Conservation (phyloP, 1,140 invertebrate species). For the Drosophila busckii region DNA sequence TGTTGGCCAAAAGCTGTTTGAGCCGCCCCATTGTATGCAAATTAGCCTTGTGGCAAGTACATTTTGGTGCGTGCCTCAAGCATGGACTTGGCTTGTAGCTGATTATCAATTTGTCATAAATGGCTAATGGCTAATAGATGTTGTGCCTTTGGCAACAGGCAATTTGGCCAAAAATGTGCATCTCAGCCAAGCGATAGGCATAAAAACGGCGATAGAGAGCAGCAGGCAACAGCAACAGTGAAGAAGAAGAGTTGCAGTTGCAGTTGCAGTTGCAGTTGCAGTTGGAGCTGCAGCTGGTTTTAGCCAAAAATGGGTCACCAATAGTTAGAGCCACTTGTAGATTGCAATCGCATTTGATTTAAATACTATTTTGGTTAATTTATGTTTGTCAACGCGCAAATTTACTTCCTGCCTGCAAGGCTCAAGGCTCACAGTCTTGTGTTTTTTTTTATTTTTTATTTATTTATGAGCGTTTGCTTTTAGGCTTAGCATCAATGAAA, state of each 20-base stretch:
- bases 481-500: too few species aligned
- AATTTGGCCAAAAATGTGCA: constrained; percentile 49
- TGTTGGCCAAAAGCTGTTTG: constrained; percentile 13
- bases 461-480: too few species aligned
- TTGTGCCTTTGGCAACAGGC: constrained; percentile 11
- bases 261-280: constrained; percentile 11
- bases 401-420: constrained; percentile 56
- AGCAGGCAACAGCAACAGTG: not conserved
- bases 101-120: constrained; percentile 78
- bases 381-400: constrained; percentile 66
- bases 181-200: constrained; percentile 51
- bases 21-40: constrained; percentile 61
- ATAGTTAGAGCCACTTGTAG: constrained; percentile 40
- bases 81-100: constrained; percentile 49
- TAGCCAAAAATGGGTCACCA: constrained; percentile 64
- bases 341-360: constrained; percentile 72
- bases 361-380: constrained; percentile 76
- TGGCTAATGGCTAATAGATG: constrained; percentile 62
- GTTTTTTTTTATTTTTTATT: too few species aligned
- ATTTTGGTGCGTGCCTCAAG: constrained; percentile 64
- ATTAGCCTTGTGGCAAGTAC: constrained; percentile 25
- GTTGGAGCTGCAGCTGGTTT: constrained; percentile 4
- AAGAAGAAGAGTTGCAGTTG: not conserved
- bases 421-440: constrained; percentile 6
- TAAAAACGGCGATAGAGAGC: constrained; percentile 37